Base-by-base conservation (phyloP, 2,888 invertebrate species). In the Synergus laeviventris region DNA sequence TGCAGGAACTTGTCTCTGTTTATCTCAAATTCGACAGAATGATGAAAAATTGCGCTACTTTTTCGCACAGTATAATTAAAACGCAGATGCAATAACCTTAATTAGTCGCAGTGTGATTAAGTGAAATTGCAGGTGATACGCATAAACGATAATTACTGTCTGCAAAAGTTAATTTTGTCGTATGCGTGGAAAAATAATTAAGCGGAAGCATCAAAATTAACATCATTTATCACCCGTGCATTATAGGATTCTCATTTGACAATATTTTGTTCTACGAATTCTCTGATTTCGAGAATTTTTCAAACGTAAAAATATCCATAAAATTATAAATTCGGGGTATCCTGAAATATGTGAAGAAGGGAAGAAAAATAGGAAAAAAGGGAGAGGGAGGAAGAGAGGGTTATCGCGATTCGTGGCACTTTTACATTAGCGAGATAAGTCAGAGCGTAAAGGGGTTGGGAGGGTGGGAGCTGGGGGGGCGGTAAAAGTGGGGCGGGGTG, bases 371-470 rank as follows among this genome's bases (percentile, higher is more conserved):
- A 31, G 66, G 3, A 16, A 66, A 45, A 66, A 45, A 5, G 42
- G 21, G 21, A 18, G 56, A 56, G 56, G 21, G 12, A 3, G 56
- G 21, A 21, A 56, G 31, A 31, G 66, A 24, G 45, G 70, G 70
- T 70, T 70, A 70, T 70, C 70, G 70, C 31, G 70, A 70, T 70
- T 84, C 74, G 80, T 75, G 81, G 81, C 79, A 87, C 85, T 89
- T 88, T 89, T 86, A 87, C 89, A 89, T 90, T 89, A 88, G 87
- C 82, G 82, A 87, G 89, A 89, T 90, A 90, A 89, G 86, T 87
- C 84, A 74, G 76, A 74, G 81, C 9, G 64, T 59, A 79, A 73
- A 64, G 16, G 80, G 45, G 21, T 9, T 39, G 38, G n/a, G 62
- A 12, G n/a, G 80, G 76, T n/a, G n/a, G n/a, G n/a, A n/a, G 83